phyloP scores from a whole-genome alignment of 2,113 vertebrate genomes.

The Syngnathus floridae region DNA sequence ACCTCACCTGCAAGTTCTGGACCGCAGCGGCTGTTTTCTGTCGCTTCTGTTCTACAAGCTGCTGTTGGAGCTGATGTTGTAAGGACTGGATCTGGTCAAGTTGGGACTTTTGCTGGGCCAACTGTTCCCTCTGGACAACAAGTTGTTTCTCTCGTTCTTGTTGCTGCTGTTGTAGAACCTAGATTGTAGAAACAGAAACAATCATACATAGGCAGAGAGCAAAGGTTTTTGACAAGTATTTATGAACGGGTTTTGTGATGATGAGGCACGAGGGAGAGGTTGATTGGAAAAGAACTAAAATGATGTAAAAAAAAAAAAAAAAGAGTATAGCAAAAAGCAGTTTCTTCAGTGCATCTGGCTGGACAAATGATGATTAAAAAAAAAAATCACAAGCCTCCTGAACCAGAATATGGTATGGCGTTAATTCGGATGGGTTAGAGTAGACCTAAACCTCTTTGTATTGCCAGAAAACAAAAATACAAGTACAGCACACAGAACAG shows the following conservation, averaged over 20 bases:
- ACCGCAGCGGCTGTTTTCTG: conserved; percentile 74
- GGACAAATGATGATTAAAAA: conserved; percentile 15
- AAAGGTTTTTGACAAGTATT: background rate
- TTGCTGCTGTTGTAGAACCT: conserved; percentile 94
- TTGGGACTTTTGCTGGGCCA: conserved; percentile 93
- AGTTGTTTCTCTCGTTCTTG: conserved; percentile 91
- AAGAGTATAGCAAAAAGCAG: conserved; percentile 6
- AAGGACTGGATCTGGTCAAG: conserved; percentile 96
- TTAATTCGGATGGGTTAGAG: conserved; percentile 19
- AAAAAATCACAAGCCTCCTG: conserved; percentile 22
- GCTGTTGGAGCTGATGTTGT: conserved; percentile 94
- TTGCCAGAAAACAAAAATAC: conserved; percentile 39
- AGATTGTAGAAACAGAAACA: conserved; percentile 30
- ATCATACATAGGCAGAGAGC: conserved; percentile 1
- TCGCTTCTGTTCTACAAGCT: conserved; percentile 91
- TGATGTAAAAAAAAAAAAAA: background rate
- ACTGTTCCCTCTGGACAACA: conserved; percentile 88
- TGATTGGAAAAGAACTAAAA: background rate
- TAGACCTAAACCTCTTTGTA: background rate
- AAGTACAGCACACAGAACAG: conserved; percentile 52
- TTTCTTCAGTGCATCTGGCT: background rate
- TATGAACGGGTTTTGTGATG: background rate
- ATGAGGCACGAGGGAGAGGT: background rate
- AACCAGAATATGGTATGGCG: conserved; percentile 32
- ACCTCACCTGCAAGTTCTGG: conserved; percentile 41